A percentile compares a stretch with the other conserved stretches of the same genome.
Conservation (phyloP, 2,797 vertebrate species). For the Pogoniulus pusillus region DNA sequence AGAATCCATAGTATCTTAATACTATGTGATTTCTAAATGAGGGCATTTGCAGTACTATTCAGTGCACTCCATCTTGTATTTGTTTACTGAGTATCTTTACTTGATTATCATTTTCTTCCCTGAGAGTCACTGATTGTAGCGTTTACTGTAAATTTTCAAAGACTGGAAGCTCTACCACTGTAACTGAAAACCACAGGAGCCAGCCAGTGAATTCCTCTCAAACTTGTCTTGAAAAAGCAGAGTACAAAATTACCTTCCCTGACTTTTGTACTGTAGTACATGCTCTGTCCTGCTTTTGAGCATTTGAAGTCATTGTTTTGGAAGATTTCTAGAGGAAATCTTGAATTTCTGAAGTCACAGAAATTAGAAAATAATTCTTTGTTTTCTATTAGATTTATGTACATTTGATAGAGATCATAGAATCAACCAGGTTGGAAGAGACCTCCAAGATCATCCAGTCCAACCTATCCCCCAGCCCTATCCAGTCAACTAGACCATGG, state of each 20-base stretch:
- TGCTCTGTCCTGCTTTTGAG: neutral
- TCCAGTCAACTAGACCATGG: no score
- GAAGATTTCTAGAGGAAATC: neutral
- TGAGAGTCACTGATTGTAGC: neutral
- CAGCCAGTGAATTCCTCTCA: neutral
- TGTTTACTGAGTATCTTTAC: neutral
- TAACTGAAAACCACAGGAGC: neutral
- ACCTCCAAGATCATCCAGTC: no score
- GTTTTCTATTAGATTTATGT: neutral
- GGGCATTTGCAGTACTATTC: neutral
- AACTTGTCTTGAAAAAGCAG: neutral
- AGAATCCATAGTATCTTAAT: neutral
- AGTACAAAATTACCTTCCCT: neutral
- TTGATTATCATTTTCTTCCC: neutral
- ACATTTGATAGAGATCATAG: neutral
- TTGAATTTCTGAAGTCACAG: neutral
- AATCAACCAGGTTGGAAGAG: no score
- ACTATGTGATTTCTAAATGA: neutral
- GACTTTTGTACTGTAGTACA: constrained; percentile 43
- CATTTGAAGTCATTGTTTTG: neutral
- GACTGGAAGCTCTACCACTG: neutral
- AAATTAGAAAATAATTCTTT: neutral
- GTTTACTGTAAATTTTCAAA: neutral
- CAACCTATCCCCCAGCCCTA: no score
- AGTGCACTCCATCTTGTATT: neutral